These are phyloP conservation scores for Pomatorhinus ruficollis DNA, from an alignment of 2,113 vertebrate species.

Conservation along the genomic window DNA sequence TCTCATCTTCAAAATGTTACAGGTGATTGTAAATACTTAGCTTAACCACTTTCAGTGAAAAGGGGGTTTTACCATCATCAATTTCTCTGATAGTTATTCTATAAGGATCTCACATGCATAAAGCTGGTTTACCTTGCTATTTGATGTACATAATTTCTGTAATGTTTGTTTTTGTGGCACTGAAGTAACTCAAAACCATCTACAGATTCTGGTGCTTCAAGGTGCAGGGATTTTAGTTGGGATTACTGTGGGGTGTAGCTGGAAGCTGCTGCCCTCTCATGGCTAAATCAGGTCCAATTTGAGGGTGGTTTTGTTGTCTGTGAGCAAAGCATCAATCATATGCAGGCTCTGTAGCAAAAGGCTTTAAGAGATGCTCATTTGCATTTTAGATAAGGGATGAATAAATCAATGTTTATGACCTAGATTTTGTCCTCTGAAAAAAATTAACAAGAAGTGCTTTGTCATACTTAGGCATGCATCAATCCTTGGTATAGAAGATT, in stretches of 20 bases:
- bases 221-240: background rate
- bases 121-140: background rate
- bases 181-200: background rate
- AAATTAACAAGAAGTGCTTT: background rate
- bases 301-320: background rate
- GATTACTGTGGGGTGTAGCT: background rate
- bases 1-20: background rate
- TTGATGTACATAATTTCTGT: background rate
- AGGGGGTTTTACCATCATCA: background rate
- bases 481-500: background rate
- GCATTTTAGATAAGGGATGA: background rate
- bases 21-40: background rate
- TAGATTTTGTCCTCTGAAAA: background rate
- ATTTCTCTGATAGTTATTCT: background rate
- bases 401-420: background rate
- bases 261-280: slow-evolving; percentile 27
- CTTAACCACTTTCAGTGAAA: background rate
- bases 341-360: background rate
- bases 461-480: background rate
- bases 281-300: background rate
- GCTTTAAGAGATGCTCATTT: background rate
- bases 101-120: background rate
- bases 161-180: background rate
- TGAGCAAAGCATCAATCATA: background rate
- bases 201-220: background rate